These are phyloP conservation scores for Anniella stebbinsi DNA, from an alignment of 2,797 vertebrate species.

Conservation along the genomic window DNA sequence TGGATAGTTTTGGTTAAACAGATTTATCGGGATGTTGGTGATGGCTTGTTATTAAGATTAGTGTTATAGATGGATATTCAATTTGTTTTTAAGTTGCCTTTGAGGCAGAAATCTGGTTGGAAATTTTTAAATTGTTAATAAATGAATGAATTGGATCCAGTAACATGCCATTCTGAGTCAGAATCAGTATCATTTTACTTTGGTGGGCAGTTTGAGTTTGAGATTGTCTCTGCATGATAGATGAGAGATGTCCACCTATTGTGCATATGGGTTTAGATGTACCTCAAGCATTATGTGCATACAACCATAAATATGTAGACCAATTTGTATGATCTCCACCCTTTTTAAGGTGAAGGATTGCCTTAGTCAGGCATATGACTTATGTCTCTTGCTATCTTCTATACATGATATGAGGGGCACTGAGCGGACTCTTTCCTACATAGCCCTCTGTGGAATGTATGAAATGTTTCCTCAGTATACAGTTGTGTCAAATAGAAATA, in stretches of 20 bases:
- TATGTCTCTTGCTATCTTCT: neutral
- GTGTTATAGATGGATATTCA: neutral
- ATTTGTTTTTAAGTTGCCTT: neutral
- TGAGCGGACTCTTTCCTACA: neutral
- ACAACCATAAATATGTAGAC: neutral
- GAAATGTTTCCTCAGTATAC: neutral
- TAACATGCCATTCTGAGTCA: neutral
- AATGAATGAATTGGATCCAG: neutral
- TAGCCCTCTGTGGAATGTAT: neutral
- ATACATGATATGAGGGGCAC: neutral
- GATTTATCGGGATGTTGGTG: neutral
- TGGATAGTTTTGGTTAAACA: neutral
- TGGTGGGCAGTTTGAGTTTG: neutral
- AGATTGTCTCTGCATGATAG: neutral
- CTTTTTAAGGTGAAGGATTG: neutral
- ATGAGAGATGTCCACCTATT: neutral
- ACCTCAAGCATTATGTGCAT: neutral
- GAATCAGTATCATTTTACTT: neutral
- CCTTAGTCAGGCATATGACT: no score
- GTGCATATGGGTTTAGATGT: neutral
- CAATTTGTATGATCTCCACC: no score
- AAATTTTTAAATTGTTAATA: neutral
- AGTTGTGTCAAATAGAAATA: neutral
- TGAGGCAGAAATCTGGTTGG: neutral
- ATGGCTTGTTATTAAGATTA: neutral